Evolutionary conservation across 2,797 vertebrate species (phyloP), one percentile per base, ranked within the genome.

Genomic region (Scleropages formosus): DNA sequence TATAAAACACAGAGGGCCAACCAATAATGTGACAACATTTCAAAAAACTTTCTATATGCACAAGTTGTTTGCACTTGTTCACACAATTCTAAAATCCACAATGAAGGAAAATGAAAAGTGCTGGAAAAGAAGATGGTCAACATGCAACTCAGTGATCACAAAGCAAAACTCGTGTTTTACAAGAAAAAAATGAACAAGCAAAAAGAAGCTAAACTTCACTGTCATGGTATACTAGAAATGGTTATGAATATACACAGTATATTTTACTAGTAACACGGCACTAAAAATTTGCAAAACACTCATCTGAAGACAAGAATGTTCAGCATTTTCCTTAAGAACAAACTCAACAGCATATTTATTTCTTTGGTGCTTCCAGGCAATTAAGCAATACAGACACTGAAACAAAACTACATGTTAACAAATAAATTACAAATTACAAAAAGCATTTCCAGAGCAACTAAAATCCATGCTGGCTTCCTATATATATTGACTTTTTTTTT

Each of bases 81-180:
- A 67, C 46, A n/a, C n/a, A n/a, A 3, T 12, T 71, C 71, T 4
- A 16, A 56, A 56, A 71, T 24, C n/a, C 51, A 71, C 20, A 71
- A 71, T 56, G 51, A 71, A 71, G 26, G 51, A 70, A 47, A 70
- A 53, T n/a, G 67, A 70, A 46, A 46, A 49, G 44, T 46, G 44
- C 31, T 39, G 67, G 49, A 15, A 53, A 53, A n/a, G n/a, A 24
- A 53, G 24, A 71, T 26, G 8, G 51, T 58, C 26, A 16, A 18
- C 68, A 58, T 71, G 26, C 26, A 56, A 15, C 22, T 71, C 9
- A 71, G 68, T 31, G 24, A 51, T 10, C 18, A 71, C 51, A 39
- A 71, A 71, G 56, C 56, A 58, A 71, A 51, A 58, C 31, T 47
- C 65, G 44, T 46, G 44, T 47, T 46, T 49, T 44, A 58, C 10